Evolutionary conservation across 2,888 invertebrate species (phyloP), one percentile per base, ranked within the genome.

Genomic region (Melieria crassipennis): DNA sequence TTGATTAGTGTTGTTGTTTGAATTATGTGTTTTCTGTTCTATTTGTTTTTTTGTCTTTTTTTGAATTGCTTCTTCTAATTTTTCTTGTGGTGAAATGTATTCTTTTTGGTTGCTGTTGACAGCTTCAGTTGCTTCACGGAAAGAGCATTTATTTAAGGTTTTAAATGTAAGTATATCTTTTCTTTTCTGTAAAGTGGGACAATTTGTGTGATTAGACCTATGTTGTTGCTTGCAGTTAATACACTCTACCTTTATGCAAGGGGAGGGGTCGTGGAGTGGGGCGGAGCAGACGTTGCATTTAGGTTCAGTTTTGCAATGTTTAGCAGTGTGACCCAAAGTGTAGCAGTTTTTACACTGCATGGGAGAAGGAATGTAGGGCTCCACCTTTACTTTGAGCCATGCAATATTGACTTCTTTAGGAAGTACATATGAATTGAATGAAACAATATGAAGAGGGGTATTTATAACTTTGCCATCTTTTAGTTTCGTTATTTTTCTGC

Each of bases 201-300:
- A 55, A 10, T 55, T 55, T 7, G 11, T 55, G 55, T 55, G n/a
- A 4, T 55, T 55, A 11, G 55, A 55, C 11, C 13, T 55, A 55
- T 55, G 55, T 16, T 55, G 55, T 55, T 55, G 55, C n/a, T 55
- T 55, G 11, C 55, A 55, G 11, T 55, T 55, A 55, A 55, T 55
- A 16, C 30, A 30, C 2, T 30, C 30, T 30, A 30, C 2, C 2
- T 30, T 30, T 3, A 30, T 30, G 30, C 30, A 55, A 16, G 55
- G 55, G n/a, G 11, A 55, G n/a, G 55, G 55, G 11, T 11, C 13
- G 4, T 55, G 55, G 7, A 55, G 16, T 11, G 55, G 0, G 7
- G 55, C n/a, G 55, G 55, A 11, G 11, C 55, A 55, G 6, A 55
- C 55, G 55, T 55, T 55, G 55, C 55, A 55, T 11, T 55, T 55